A percentile compares a stretch with the other conserved stretches of the same genome.
phyloP scores from a whole-genome alignment of 2,113 vertebrate genomes.

The Microcebus murinus region DNA sequence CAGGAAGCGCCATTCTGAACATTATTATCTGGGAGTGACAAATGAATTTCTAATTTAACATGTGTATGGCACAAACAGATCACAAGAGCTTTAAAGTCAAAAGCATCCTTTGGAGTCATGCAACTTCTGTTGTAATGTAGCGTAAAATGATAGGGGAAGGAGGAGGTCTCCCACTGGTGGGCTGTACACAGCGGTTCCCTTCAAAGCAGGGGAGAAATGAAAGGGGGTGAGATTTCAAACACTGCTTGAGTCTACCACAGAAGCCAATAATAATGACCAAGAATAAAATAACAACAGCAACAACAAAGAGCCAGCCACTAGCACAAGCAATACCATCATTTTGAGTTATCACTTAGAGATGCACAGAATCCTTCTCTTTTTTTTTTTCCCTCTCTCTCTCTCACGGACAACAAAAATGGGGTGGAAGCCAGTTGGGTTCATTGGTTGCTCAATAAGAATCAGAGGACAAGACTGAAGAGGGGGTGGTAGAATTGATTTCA shows the following conservation, averaged over 20 bases:
- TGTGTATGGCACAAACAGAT: slow-evolving; percentile 56
- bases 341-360: not conserved
- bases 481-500: not conserved
- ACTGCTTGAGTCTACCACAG: not conserved
- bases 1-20: slow-evolving; percentile 53
- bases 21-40: slow-evolving; percentile 76
- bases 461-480: not conserved
- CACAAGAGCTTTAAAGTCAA: slow-evolving; percentile 66
- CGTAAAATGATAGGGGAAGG: not conserved
- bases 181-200: not conserved
- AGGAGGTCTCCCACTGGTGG: not conserved
- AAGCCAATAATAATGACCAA: not conserved
- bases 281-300: not conserved
- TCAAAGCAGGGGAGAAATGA: slow-evolving; percentile 27
- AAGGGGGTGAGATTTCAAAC: not conserved
- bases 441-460: not conserved
- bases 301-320: not conserved
- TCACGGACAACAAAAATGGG: not conserved
- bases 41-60: slow-evolving; percentile 67
- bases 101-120: slow-evolving; percentile 15
- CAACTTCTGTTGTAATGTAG: not conserved
- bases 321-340: not conserved
- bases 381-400: not conserved
- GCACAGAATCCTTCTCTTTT: not conserved
- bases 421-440: not conserved